Base-by-base conservation (phyloP, 2,888 invertebrate genomes). In the Arge pagana region DNA sequence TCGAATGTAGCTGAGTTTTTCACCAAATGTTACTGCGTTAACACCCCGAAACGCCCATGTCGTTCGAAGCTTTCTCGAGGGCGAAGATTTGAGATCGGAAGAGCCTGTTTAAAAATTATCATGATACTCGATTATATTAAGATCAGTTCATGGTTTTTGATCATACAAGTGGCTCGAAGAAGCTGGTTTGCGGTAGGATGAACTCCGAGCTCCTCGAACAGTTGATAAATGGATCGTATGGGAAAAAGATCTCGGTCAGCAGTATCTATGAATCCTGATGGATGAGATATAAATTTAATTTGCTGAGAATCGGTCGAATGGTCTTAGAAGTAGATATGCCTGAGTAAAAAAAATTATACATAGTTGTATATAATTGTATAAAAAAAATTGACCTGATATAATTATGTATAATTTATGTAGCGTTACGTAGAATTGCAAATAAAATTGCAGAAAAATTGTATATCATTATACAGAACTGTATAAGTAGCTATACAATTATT, bases 141-240 rank as follows among this genome's bases (percentile, higher is more conserved):
- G 7, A 33, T 33, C n/a, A 13, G 7, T 33, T 13, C 33, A 33
- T 33, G 3, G 5, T 11, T 3, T 33, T 48, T 49, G 21, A 10
- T 4, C 7, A 11, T 4, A 37, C 48, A 63, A 59, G 54, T 78
- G 70, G 77, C 74, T 49, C 70, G 65, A 3, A 82, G 60, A 54
- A 80, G 78, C 18, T 65, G 63, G 10, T 78, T 75, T 10, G 79
- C 74, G 0, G 80, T 78, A 54, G 79, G 79, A 0, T 81, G 80
- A 56, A 81, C 80, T 8, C 80, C 81, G 30, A 82, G 61, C 21
- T 61, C 62, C 52, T 68, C 67, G 66, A 81, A 83, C 30, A 83
- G 64, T 33, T 70, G 60, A 58, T 82, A 82, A 7, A 78, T 63
- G 3, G 69, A 73, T 59, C 74, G 74, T 40, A 83, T 62, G 1